Evolutionary conservation across 2,888 invertebrate genomes (phyloP), one percentile per base, ranked within the genome.

Genomic region (Nephrotoma appendiculata): DNA sequence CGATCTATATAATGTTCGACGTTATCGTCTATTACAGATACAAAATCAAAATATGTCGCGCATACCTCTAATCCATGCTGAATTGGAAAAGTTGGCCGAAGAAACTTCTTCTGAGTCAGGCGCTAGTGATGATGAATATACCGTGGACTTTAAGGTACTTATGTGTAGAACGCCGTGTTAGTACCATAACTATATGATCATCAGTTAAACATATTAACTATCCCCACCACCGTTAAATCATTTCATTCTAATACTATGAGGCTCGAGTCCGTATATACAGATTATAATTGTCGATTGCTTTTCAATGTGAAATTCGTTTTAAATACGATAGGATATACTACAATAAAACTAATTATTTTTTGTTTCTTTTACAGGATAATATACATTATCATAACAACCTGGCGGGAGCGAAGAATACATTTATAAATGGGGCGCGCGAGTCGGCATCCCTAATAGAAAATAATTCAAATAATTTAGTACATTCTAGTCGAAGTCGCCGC

Each of bases 321-420:
- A 43, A 6, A 71, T 71, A 6, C 19, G 12, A 71, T 0, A 31
- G 0, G 31, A 71, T 31, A 4, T 31, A 31, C 31, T 31, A 31
- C 1, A 31, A 31, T 31, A 31, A 31, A 31, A 31, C 31, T 71
- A 71, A 71, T 31, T 9, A 2, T 9, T 31, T 31, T 71, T 71
- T 71, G 31, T 71, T 71, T 71, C 9, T 31, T 41, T 86, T 57
- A 41, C 57, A 52, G 52, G 41, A 52, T 86, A 15, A 52, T 57
- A 48, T 48, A 86, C 71, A 31, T 83, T 44, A 83, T 41, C 41
- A n/a, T 87, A 91, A 91, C 91, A 91, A 91, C 89, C 91, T 92
- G 91, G 91, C 92, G 89, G 91, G 91, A 88, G 89, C 90, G 89
- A 91, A 90, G 91, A 91, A 88, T 91, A 88, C 90, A 89, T 87